Evolutionary conservation across 1,140 invertebrate species (phyloP).

Genomic region (Scaptomyza graminum): DNA sequence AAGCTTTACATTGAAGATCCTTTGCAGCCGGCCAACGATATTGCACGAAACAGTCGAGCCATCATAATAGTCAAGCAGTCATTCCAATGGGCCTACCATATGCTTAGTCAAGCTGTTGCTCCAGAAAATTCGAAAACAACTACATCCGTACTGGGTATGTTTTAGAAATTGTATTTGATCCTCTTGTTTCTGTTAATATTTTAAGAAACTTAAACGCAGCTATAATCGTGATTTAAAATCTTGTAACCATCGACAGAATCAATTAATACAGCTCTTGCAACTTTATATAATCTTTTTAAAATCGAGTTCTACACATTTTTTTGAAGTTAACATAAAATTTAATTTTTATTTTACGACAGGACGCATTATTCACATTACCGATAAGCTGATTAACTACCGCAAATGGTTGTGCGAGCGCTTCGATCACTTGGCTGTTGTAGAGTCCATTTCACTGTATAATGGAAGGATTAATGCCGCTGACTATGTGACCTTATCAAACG

Average conservation of each 20-base stretch:
- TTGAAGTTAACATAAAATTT: background rate
- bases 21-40: conserved; percentile 95
- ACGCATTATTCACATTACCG: conserved; percentile 94
- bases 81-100: conserved; percentile 96
- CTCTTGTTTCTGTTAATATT: too few species aligned
- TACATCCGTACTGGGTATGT: conserved; percentile 56
- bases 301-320: too few species aligned
- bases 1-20: conserved; percentile 98
- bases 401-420: conserved; percentile 87
- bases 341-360: conserved; percentile 83
- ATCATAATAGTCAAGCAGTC: conserved; percentile 94
- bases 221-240: too few species aligned
- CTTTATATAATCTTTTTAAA: too few species aligned
- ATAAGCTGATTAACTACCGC: conserved; percentile 95
- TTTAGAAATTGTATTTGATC: too few species aligned
- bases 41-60: conserved; percentile 97
- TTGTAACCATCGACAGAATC: too few species aligned
- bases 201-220: too few species aligned
- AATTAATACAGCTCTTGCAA: too few species aligned
- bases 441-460: conserved; percentile 20
- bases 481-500: background rate
- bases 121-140: conserved; percentile 63
- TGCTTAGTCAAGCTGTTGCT: conserved; percentile 91
- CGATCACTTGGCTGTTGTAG: conserved; percentile 31
- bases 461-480: conserved; percentile 8